A percentile compares a stretch with the other conserved stretches of the same genome.
Conservation (phyloP, 2,113 vertebrate species). For the Leucopsar rothschildi region DNA sequence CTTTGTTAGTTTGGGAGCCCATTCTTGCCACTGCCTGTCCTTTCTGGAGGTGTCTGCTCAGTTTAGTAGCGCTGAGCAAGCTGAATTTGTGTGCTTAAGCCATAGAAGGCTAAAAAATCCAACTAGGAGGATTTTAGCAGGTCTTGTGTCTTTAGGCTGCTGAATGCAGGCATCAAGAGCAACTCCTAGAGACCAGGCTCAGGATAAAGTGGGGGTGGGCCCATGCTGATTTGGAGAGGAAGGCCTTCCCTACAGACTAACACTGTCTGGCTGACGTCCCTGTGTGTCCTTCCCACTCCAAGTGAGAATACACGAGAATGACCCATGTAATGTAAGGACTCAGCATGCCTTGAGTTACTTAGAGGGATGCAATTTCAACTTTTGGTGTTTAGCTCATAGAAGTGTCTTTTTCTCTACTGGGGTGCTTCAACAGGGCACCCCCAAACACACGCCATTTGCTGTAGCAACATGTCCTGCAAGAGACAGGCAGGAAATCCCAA, state of each 20-base stretch:
- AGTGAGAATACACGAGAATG: rapidly evolving
- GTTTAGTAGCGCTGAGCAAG: not conserved
- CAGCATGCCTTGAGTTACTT: not conserved
- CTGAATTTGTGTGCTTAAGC: not conserved
- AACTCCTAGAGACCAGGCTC: not conserved
- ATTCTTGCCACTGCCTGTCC: not conserved
- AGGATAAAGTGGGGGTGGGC: not conserved
- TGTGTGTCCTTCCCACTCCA: not conserved
- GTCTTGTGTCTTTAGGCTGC: not conserved
- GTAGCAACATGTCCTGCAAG: not conserved
- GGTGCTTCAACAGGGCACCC: not conserved
- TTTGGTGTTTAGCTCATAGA: not conserved
- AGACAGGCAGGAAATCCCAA: constrained; percentile 17
- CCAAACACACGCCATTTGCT: rapidly evolving
- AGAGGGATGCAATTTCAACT: not conserved
- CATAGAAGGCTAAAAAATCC: not conserved
- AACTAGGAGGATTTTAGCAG: not conserved
- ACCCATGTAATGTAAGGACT: not conserved
- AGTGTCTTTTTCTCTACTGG: not conserved
- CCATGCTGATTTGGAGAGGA: not conserved
- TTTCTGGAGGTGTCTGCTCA: not conserved
- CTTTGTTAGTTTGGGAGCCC: not conserved
- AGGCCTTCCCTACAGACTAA: not conserved
- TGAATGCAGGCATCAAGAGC: not conserved
- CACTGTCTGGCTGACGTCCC: not conserved